Conservation (phyloP, 2,113 vertebrate genomes). For the Chrysemys picta region DNA sequence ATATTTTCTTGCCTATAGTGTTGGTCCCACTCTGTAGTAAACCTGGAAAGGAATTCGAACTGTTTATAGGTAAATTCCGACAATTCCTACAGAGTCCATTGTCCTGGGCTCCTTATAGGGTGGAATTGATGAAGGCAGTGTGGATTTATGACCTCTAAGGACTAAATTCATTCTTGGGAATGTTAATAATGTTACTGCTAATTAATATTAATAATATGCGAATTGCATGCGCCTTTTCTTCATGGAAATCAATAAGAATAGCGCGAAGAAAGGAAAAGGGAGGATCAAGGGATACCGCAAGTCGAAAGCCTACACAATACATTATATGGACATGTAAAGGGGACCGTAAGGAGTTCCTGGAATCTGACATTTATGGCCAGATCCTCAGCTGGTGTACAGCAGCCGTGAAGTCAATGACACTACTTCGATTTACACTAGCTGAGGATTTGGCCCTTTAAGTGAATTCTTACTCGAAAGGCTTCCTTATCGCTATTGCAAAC, state of each 20-base stretch:
- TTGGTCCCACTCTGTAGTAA: neutral
- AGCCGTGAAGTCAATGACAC: neutral
- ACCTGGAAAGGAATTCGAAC: neutral
- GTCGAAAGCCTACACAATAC: neutral
- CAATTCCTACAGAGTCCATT: neutral
- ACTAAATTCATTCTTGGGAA: neutral
- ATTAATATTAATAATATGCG: neutral
- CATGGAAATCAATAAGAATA: neutral
- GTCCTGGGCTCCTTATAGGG: neutral
- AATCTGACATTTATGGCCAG: neutral
- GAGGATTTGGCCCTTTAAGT: neutral
- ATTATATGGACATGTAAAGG: neutral
- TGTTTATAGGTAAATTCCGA: neutral
- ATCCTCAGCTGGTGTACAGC: neutral
- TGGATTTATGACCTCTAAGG: neutral
- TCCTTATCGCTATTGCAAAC: neutral
- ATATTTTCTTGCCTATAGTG: neutral
- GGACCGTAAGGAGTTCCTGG: neutral
- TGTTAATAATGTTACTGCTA: neutral
- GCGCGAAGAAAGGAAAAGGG: neutral
- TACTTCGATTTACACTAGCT: neutral
- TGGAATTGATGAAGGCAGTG: neutral
- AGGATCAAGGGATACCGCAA: fast-evolving
- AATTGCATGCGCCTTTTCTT: neutral
- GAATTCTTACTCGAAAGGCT: neutral